Percentiles rank a stretch among this genome's conserved stretches.
Conservation (phyloP, 23 tunicate genomes). For the Diplosoma virens region DNA sequence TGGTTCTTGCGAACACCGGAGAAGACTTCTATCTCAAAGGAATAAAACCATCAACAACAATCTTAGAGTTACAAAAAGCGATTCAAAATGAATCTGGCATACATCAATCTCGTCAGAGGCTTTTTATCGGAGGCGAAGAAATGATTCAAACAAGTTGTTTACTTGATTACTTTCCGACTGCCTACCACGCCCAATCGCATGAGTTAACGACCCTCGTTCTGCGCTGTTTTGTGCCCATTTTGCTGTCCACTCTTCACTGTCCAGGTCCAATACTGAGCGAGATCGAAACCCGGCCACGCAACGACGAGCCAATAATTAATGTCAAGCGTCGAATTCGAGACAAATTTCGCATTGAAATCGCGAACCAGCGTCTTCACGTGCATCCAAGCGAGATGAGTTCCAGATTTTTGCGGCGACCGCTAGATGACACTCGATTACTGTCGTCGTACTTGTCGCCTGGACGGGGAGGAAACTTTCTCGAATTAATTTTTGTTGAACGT, state of each 20-base stretch:
- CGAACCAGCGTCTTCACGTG: slow-evolving; percentile 51
- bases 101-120: slow-evolving; percentile 52
- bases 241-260: slow-evolving; percentile 51
- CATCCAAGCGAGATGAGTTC: slow-evolving; percentile 70
- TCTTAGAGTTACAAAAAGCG: slow-evolving; percentile 13
- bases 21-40: slow-evolving; percentile 37
- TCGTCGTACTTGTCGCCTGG: slow-evolving; percentile 48
- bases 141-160: slow-evolving; percentile 12
- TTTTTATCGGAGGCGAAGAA: slow-evolving; percentile 61
- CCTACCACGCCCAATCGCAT: slow-evolving; percentile 11
- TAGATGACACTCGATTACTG: slow-evolving; percentile 50
- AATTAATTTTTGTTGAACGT: slow-evolving; percentile 31
- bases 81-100: slow-evolving; percentile 22
- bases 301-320: slow-evolving; percentile 48
- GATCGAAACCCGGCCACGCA: slow-evolving; percentile 61
- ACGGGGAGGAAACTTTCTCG: slow-evolving; percentile 45
- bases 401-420: slow-evolving; percentile 41
- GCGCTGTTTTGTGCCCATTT: slow-evolving; percentile 39
- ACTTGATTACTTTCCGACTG: slow-evolving; percentile 46
- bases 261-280: slow-evolving; percentile 85
- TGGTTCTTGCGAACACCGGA: slow-evolving; percentile 1
- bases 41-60: not conserved
- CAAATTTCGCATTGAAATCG: slow-evolving; percentile 66
- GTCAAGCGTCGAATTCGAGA: slow-evolving; percentile 58
- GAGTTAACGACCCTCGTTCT: slow-evolving; percentile 18